Conservation (phyloP, 2,113 vertebrate genomes). For the Hydrolagus affinis region DNA sequence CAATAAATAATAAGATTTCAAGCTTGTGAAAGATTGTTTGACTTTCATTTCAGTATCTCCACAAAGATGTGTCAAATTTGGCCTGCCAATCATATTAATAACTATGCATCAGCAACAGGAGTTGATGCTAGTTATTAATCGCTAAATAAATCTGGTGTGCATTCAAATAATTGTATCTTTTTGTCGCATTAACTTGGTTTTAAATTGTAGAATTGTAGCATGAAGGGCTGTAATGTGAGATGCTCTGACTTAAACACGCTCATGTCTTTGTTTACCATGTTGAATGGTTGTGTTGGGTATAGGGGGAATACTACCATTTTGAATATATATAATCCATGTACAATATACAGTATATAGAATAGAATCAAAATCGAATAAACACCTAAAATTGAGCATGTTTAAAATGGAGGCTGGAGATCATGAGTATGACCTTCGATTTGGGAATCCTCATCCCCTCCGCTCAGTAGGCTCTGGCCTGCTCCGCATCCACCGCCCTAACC, state of each 20-base stretch:
- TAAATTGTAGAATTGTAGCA: neutral
- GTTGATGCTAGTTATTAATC: neutral
- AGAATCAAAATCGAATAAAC: no score
- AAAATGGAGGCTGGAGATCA: no score
- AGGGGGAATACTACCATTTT: neutral
- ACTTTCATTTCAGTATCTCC: neutral
- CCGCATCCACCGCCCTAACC: no score
- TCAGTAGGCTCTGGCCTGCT: no score
- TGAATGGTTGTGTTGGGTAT: no score
- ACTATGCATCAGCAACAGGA: neutral
- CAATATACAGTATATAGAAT: no score
- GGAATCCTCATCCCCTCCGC: no score
- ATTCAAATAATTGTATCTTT: neutral
- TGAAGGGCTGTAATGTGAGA: neutral
- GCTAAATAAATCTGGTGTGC: neutral
- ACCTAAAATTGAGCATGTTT: no score
- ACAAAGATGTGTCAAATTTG: neutral
- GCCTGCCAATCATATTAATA: neutral
- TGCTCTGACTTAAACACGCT: neutral
- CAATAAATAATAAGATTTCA: neutral
- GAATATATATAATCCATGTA: neutral
- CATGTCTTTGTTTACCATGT: neutral
- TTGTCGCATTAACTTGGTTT: neutral
- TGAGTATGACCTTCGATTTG: no score
- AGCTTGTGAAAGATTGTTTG: neutral